Conservation (phyloP, 1,140 invertebrate species). For the Branchinecta lynchi region DNA sequence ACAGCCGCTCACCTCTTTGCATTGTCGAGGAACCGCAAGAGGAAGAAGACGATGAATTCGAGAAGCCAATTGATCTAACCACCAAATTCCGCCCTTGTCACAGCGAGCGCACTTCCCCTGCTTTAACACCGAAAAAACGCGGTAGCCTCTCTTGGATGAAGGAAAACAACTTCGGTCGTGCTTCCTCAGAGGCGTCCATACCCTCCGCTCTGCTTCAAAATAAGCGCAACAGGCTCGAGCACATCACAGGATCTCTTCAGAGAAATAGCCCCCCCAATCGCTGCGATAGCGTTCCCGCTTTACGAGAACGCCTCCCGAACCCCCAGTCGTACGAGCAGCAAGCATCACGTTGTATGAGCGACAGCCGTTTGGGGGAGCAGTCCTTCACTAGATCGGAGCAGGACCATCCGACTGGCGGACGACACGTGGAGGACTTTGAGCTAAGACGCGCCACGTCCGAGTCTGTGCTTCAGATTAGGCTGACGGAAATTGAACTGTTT, state of each 20-base stretch:
- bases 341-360: background rate
- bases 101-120: background rate
- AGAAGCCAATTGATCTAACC: background rate
- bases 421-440: background rate
- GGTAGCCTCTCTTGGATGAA: conserved; percentile 3
- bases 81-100: background rate
- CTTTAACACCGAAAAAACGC: background rate
- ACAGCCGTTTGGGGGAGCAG: background rate
- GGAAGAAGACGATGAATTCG: background rate
- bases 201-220: background rate
- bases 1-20: background rate
- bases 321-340: background rate
- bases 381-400: background rate
- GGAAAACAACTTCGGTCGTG: background rate
- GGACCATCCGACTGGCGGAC: background rate
- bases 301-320: background rate
- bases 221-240: background rate
- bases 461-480: background rate
- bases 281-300: background rate
- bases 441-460: background rate
- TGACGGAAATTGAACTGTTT: background rate
- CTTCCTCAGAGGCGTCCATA: background rate
- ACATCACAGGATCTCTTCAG: background rate
- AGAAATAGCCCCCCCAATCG: background rate
- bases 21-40: background rate